A percentile compares a stretch with the other conserved stretches of the same genome.
Evolutionary conservation across 1,140 invertebrate species (phyloP).

Genomic region (Cyphomyrmex costatus): DNA sequence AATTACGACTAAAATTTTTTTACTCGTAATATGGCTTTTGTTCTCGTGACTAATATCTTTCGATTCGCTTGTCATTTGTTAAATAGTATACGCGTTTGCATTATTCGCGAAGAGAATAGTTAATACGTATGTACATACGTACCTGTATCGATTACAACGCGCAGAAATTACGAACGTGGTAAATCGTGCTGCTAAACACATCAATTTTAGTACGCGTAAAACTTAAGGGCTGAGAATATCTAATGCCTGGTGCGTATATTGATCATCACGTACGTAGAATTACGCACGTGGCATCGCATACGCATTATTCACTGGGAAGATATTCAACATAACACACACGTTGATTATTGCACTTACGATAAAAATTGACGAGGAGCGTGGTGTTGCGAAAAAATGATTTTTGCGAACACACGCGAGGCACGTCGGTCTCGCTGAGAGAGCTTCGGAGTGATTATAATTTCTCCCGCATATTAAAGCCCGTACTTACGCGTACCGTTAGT

Average conservation of each 20-base stretch:
- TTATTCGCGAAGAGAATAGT: slow-evolving; percentile 23
- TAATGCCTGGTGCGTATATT: slow-evolving; percentile 16
- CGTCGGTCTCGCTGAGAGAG: slow-evolving; percentile 37
- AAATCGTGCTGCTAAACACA: slow-evolving; percentile 3
- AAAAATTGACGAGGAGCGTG: slow-evolving; percentile 13
- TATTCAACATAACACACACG: slow-evolving; percentile 2
- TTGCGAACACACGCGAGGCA: slow-evolving; percentile 52
- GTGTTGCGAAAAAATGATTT: slow-evolving; percentile 48
- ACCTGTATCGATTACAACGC: slow-evolving; percentile 6
- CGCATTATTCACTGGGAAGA: slow-evolving; percentile 9
- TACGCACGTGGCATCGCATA: slow-evolving; percentile 23
- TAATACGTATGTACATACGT: neutral
- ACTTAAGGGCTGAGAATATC: slow-evolving; percentile 7
- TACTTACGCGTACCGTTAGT: slow-evolving; percentile 75
- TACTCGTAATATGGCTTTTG: too few species aligned
- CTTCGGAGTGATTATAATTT: slow-evolving; percentile 70
- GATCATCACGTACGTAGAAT: slow-evolving; percentile 39
- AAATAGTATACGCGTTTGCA: neutral
- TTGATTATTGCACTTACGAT: slow-evolving; percentile 4
- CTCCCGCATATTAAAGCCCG: slow-evolving; percentile 71
- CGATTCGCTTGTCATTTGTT: slow-evolving; percentile 34
- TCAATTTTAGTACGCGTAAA: slow-evolving; percentile 41
- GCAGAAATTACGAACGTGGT: slow-evolving; percentile 33
- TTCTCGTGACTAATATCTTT: slow-evolving; percentile 43
- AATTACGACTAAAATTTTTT: too few species aligned